Conservation (phyloP, 2,888 invertebrate genomes). For the Acrobasis consociella region DNA sequence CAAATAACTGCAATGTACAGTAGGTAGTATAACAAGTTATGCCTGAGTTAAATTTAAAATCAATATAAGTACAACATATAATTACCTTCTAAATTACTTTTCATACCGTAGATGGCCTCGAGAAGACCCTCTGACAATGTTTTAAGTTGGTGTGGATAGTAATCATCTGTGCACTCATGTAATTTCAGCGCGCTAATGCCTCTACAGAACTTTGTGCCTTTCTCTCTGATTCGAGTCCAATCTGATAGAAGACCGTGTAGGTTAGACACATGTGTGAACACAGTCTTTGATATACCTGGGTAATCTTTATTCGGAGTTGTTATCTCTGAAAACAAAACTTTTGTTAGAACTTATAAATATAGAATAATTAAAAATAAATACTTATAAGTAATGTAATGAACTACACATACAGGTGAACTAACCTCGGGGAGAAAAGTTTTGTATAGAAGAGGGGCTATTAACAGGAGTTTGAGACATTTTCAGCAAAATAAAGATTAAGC, state of each 20-base stretch:
- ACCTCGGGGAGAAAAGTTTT: constrained; percentile 58
- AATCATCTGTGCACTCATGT: constrained; percentile 59
- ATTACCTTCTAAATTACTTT: constrained; percentile 59
- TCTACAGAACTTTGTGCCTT: constrained; percentile 59
- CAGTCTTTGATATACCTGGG: constrained; percentile 63
- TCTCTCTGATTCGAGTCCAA: constrained; percentile 60
- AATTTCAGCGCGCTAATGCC: constrained; percentile 58
- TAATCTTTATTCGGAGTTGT: constrained; percentile 59
- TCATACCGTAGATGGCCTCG: constrained; percentile 51
- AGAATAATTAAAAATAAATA: too few relatives aligned
- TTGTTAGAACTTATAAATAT: too few relatives aligned
- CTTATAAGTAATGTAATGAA: too few relatives aligned
- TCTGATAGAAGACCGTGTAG: constrained; percentile 57
- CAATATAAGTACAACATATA: constrained; percentile 39
- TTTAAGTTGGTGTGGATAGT: constrained; percentile 62
- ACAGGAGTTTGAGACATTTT: constrained; percentile 58
- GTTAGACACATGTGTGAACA: constrained; percentile 63
- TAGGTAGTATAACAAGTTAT: too few relatives aligned
- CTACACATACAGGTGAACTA: constrained; percentile 11
- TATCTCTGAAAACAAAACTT: constrained; percentile 55
- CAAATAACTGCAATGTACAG: too few relatives aligned
- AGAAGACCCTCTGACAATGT: constrained; percentile 54
- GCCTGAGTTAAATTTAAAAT: too few relatives aligned
- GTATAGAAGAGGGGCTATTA: constrained; percentile 37
- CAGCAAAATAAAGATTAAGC: not conserved